Evolutionary conservation across 2,888 invertebrate genomes (phyloP).

Genomic region (Acholoe squamosa): DNA sequence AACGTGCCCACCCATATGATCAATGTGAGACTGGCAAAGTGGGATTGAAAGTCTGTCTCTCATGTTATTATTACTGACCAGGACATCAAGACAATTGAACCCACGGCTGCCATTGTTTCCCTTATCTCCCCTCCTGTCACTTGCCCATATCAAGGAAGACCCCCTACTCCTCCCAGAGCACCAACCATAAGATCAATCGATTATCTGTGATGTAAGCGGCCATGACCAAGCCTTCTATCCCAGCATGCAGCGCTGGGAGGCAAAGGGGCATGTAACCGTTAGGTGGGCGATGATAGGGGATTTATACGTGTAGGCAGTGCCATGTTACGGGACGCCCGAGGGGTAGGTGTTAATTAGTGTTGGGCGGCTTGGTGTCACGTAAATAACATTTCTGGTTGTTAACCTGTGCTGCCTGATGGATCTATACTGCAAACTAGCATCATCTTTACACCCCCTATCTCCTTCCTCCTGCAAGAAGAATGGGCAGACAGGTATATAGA

Average conservation of each 20-base stretch:
- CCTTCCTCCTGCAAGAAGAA: too few relatives aligned
- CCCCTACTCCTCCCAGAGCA: background rate
- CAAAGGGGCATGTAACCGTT: background rate
- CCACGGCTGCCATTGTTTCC: background rate
- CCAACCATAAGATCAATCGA: background rate
- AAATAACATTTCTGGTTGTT: background rate
- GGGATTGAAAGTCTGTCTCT: too few relatives aligned
- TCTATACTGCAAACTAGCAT: too few relatives aligned
- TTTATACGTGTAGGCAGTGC: background rate
- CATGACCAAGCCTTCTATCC: background rate
- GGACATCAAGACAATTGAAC: too few relatives aligned
- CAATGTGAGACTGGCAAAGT: too few relatives aligned
- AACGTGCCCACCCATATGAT: too few relatives aligned
- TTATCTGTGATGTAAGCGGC: background rate
- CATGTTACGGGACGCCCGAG: background rate
- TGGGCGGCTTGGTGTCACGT: background rate
- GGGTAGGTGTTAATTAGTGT: background rate
- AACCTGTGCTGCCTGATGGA: too few relatives aligned
- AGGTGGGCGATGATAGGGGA: background rate
- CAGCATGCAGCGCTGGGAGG: background rate
- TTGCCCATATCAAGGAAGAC: background rate
- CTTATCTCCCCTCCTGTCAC: background rate
- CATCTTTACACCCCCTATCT: too few relatives aligned
- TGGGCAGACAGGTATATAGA: too few relatives aligned
- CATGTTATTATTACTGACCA: too few relatives aligned